Percentiles rank a stretch among this genome's conserved stretches.
phyloP scores from a whole-genome alignment of 1,140 invertebrate species.

The Drosophila varians region DNA sequence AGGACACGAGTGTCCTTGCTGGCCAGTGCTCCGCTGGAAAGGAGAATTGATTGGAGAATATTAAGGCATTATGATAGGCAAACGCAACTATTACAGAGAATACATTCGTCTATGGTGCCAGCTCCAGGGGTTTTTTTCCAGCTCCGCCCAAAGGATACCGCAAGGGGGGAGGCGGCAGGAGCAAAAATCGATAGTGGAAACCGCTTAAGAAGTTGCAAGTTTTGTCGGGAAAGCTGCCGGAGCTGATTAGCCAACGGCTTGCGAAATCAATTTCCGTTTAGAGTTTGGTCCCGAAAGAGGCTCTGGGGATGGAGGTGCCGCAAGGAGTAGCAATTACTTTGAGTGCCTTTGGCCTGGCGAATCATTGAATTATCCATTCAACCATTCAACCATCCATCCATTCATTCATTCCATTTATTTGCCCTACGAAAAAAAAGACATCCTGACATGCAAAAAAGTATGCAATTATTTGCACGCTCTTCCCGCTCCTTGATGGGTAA shows the following conservation, averaged over 20 bases:
- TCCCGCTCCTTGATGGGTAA: not conserved
- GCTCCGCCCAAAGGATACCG: not conserved
- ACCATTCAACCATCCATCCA: not conserved
- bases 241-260: conserved; percentile 64
- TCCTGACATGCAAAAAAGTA: conserved; percentile 42
- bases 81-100: too few species aligned
- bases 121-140: too few species aligned
- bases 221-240: conserved; percentile 6
- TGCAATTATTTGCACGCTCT: conserved; percentile 71
- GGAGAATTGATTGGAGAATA: not conserved
- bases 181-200: conserved; percentile 40
- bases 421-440: too few species aligned
- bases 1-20: not conserved
- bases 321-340: conserved; percentile 54
- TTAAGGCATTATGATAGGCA: too few species aligned
- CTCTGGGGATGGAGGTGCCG: not conserved
- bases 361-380: conserved; percentile 18
- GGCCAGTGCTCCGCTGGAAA: too few species aligned
- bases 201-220: conserved; percentile 30
- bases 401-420: not conserved
- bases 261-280: conserved; percentile 76
- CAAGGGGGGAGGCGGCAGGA: not conserved
- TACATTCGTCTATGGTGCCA: conserved; percentile 9
- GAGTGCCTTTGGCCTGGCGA: conserved; percentile 47
- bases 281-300: conserved; percentile 29